phyloP scores from a whole-genome alignment of 2,797 vertebrate species.

The Gobio occitaniae region DNA sequence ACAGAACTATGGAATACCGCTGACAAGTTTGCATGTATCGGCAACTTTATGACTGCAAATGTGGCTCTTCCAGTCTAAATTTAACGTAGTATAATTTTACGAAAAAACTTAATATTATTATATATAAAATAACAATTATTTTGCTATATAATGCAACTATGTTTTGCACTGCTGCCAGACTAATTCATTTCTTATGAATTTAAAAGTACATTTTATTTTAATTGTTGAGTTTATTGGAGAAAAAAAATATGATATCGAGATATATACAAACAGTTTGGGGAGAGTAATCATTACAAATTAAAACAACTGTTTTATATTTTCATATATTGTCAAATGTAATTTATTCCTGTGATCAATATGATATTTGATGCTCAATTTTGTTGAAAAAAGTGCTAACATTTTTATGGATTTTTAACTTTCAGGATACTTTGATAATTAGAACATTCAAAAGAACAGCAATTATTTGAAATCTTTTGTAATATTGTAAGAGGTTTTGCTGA shows the following conservation, averaged over 20 bases:
- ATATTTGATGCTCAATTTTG: too few species aligned
- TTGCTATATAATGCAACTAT: not conserved
- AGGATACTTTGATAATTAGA: too few species aligned
- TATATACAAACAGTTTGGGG: not conserved
- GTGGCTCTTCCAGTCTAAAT: not conserved
- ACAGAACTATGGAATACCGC: not conserved
- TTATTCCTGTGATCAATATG: too few species aligned
- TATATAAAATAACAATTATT: too few species aligned
- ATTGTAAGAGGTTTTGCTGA: not conserved
- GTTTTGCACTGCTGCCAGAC: not conserved
- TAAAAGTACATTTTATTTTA: too few species aligned
- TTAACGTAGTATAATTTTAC: not conserved
- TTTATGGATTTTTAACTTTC: too few species aligned
- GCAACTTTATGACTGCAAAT: not conserved
- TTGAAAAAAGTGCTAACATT: too few species aligned
- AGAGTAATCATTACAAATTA: not conserved
- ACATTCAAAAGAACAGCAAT: not conserved
- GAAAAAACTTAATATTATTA: not conserved
- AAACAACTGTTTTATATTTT: too few species aligned
- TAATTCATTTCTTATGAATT: not conserved
- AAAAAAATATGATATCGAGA: not conserved
- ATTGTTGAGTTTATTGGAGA: too few species aligned
- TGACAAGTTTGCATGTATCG: not conserved
- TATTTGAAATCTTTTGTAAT: not conserved
- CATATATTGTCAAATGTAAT: too few species aligned